phyloP scores from a whole-genome alignment of 1,140 invertebrate species.

The Drosophila lowei region DNA sequence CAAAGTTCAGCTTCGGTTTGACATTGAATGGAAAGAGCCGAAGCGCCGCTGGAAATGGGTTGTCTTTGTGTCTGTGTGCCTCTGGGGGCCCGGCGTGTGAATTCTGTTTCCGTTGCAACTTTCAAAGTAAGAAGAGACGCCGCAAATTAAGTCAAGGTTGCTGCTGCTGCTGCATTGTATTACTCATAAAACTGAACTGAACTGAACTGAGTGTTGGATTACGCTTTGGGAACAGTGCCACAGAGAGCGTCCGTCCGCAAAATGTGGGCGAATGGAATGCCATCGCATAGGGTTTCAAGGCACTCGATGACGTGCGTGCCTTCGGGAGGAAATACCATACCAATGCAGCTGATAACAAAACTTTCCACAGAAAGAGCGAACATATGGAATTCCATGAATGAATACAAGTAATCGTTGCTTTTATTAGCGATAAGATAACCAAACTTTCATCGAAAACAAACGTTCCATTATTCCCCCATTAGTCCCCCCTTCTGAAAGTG shows the following conservation, averaged over 20 bases:
- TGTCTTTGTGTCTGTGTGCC: constrained; percentile 20
- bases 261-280: constrained; percentile 60
- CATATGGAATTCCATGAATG: constrained; percentile 5
- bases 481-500: too few relatives aligned
- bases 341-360: neutral
- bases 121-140: constrained; percentile 73
- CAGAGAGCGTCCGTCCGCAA: constrained; percentile 37
- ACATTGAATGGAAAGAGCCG: constrained; percentile 59
- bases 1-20: constrained; percentile 47
- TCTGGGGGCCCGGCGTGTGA: constrained; percentile 53
- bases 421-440: constrained; percentile 27
- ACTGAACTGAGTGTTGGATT: constrained; percentile 48
- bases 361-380: neutral
- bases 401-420: neutral
- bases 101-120: constrained; percentile 78
- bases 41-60: constrained; percentile 54
- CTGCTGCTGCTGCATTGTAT: constrained; percentile 34
- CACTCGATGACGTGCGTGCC: neutral
- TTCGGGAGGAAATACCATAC: neutral
- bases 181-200: constrained; percentile 51
- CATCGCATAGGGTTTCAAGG: constrained; percentile 33
- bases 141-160: constrained; percentile 75
- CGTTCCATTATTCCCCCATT: too few relatives aligned
- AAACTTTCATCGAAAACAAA: neutral
- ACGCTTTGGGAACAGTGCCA: constrained; percentile 6